Base-by-base conservation (phyloP, 2,113 vertebrate species). In the Elanus axillaris region DNA sequence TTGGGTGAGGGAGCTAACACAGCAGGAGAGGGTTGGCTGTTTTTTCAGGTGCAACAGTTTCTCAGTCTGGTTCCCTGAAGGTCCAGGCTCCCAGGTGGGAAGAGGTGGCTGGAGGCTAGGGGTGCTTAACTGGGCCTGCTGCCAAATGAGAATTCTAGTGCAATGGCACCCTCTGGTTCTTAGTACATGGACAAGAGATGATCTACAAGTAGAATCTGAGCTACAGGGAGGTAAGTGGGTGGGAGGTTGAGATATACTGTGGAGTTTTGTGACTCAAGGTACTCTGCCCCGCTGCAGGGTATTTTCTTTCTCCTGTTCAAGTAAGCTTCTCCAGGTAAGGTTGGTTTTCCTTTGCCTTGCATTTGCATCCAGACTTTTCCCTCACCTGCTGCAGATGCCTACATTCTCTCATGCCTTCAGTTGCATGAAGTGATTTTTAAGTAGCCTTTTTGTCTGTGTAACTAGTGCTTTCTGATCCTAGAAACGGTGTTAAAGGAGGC, bases 161-260 rank as follows among this genome's bases (percentile, higher is more conserved):
- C 45, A 43, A 2, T 55, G 84, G 20, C 4, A 50, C 15, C 7
- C 43, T 56, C 0, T 3, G 11, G 53, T 68, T 36, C 53, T 50
- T 76, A 36, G 10, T 64, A 32, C 0, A 0, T 38, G 40, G 45
- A n/a, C 23, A 29, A 43, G 42, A 71, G 45, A 18, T 18, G 34
- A 62, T n/a, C 8, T 0, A 16, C 15, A 47, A 56, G 23, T 81
- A 47, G 86, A 90, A 72, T 40, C 16, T 68, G 79, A 88, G 71
- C 26, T 60, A 13, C 5, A 29, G 42, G 25, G 38, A 56, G 47
- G 16, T 66, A 6, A 32, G 32, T 52, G 34, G 22, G 7, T 45
- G 38, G 27, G 7, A 80, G 31, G 34, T 8, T 79, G 43, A 52
- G 48, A 15, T 10, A 16, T 10, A 4, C 26, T 56, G 23, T 31